A percentile compares a stretch with the other conserved stretches of the same genome.
Evolutionary conservation across 2,797 vertebrate species (phyloP).

Genomic region (Ciconia nigra): DNA sequence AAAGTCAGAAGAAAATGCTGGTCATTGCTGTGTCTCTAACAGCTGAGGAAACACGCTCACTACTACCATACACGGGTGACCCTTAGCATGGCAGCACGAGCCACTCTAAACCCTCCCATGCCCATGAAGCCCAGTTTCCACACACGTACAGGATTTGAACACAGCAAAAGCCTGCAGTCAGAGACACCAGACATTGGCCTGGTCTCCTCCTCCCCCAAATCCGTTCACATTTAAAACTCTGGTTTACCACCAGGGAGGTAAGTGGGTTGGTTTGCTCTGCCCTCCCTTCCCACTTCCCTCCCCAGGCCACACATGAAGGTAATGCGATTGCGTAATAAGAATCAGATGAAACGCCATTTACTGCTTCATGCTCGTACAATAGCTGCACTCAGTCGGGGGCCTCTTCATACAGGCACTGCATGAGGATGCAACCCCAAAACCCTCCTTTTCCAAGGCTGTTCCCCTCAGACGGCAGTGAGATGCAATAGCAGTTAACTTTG

Average conservation of each 20-base stretch:
- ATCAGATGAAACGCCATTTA: slow-evolving; percentile 24
- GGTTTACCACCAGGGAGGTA: slow-evolving; percentile 18
- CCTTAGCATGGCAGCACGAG: background rate
- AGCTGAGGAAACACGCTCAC: background rate
- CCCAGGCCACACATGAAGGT: slow-evolving; percentile 40
- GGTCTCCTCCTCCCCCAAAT: background rate
- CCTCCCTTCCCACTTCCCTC: slow-evolving; percentile 5
- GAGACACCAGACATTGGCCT: background rate
- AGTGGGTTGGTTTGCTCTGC: background rate
- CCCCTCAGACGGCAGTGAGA: background rate
- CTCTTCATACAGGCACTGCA: background rate
- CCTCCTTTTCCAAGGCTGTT: background rate
- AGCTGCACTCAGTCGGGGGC: background rate
- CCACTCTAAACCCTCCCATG: background rate
- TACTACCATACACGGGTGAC: background rate
- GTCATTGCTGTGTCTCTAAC: background rate
- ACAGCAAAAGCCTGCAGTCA: background rate
- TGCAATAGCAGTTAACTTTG: background rate
- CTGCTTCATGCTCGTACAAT: background rate
- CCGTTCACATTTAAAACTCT: background rate
- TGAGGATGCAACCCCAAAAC: background rate
- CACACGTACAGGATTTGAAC: background rate
- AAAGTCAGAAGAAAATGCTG: background rate
- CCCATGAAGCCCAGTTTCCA: background rate
- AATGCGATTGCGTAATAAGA: background rate